Evolutionary conservation across 2,797 vertebrate species (phyloP), one percentile per base, ranked within the genome.

Genomic region (Eremophila alpestris): DNA sequence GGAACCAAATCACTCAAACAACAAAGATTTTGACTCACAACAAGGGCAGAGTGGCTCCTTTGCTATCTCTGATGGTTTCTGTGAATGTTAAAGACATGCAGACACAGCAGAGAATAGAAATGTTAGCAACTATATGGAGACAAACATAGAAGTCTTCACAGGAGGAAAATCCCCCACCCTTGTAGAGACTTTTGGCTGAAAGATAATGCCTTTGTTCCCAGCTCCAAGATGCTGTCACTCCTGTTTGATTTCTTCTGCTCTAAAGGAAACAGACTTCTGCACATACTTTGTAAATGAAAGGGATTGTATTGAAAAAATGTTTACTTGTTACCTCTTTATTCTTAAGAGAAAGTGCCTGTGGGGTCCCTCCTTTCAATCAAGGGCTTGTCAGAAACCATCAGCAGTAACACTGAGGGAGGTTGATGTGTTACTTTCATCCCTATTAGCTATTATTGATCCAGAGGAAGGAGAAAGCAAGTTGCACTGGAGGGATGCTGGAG

Each of bases 181-280:
- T 67, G 34, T 21, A 45, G 68, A 89, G 41, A 48, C 23, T 93
- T 93, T 43, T 94, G 92, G 83, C 90, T 93, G 85, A 67, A 69
- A 45, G 70, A 79, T 14, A 56, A 65, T 29, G 48, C 45, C 81
- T 95, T 94, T 95, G 86, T 87, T 96, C 85, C 73, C 55, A 63
- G 85, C 52, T 94, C 90, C 96, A 90, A 90, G 77, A 91, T 73
- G 63, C 80, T 76, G 84, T 81, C 93, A 83, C 18, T 88, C 43
- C 54, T 48, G 5, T 70, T 90, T 89, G 32, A 76, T 81, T 92
- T 65, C 80, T 79, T 52, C 67, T 59, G 27, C 58, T 75, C 32
- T 67, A 59, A 87, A 90, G 82, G 77, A 88, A 93, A 54, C 77
- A 95, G 93, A 87, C 32, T 91, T 78, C 34, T 67, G 59, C 55